Evolutionary conservation across 1,140 invertebrate species (phyloP), one percentile per base, ranked within the genome.

Genomic region (Notospermus geniculatus): DNA sequence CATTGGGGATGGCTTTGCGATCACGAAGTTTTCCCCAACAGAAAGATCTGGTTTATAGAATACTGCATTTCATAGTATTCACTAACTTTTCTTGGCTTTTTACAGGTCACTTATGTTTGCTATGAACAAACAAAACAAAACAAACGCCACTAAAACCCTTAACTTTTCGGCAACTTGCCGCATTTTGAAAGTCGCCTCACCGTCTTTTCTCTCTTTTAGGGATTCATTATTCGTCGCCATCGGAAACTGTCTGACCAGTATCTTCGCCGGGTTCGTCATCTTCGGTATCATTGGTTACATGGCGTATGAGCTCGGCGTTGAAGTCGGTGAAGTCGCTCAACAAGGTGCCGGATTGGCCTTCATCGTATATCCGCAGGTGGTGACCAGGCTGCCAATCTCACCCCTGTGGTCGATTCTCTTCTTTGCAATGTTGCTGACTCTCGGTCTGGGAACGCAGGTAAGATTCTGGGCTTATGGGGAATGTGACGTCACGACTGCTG

Each of bases 371-470:
- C 97, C 96, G 28, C 96, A 93, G 53, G 95, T 95, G 1, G 92
- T 98, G 7, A 83, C 97, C 19, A 92, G 96, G 78, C 84, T 99
- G 1, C 95, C 95, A 0, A 90, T 93, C 41, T 90, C 95, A 27
- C 90, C 94, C 0, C 80, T 99, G 22, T 99, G 97, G 97, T 91
- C 96, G 1, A 91, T 93, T 66, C 85, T 99, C 0, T 98, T 98
- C 83, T 99, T 99, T 85, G 88, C 97, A 64, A 98, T 98, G 96
- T 83, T 97, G 28, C 89, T 96, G 65, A 88, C 93, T 65, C 85
- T 97, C 19, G 94, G 95, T 30, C 86, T 97, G 61, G 91, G 94
- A 77, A 91, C 87, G 71, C 90, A 90, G 82, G 46, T 50, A 50
- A 50, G n/a, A n/a, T n/a, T n/a, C n/a, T n/a, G n/a, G n/a, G n/a